Conservation (phyloP, 2,113 vertebrate species). For the Corydoras maculifer region DNA sequence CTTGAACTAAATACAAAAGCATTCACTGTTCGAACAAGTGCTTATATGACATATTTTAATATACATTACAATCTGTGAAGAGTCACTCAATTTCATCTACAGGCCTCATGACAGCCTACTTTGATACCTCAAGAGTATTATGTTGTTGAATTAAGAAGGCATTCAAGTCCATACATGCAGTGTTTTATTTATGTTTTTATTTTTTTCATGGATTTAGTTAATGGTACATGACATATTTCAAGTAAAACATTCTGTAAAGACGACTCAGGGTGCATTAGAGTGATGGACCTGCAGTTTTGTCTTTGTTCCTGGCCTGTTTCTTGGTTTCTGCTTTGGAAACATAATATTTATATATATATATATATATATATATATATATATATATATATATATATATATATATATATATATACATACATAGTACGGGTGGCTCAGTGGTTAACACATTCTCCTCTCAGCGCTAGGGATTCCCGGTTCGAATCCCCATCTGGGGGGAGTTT, state of each 20-base stretch:
- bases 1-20: neutral
- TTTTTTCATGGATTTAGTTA: too few species aligned
- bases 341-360: conserved; percentile 19
- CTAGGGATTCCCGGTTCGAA: too few species aligned
- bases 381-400: conserved; percentile 7
- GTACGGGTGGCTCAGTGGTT: too few species aligned
- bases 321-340: conserved; percentile 27
- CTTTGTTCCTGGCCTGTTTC: conserved; percentile 22
- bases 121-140: neutral
- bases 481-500: too few species aligned
- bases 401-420: conserved; percentile 1
- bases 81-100: neutral
- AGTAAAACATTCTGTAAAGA: conserved; percentile 8
- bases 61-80: neutral
- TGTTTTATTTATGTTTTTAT: neutral
- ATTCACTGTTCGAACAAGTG: neutral
- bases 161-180: neutral
- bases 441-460: too few species aligned
- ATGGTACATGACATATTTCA: too few species aligned
- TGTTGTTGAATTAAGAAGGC: neutral
- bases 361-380: conserved; percentile 4
- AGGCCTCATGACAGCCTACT: neutral
- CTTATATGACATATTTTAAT: conserved; percentile 9
- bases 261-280: conserved; percentile 18
- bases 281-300: neutral